Conservation (phyloP, 2,113 vertebrate species). For the Alligator sinensis region DNA sequence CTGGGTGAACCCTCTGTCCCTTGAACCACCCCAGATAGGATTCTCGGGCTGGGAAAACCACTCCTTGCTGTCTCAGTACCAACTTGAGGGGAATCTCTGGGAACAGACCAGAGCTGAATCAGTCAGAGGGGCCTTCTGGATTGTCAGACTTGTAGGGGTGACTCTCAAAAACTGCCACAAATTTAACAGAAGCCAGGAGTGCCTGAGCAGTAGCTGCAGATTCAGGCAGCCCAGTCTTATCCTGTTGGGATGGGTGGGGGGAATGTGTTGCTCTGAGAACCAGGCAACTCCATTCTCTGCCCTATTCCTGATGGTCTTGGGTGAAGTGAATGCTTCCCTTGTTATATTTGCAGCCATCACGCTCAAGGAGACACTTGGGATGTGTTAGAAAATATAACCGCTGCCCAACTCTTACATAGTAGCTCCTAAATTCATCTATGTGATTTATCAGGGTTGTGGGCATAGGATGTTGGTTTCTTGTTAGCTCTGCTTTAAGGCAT, state of each 20-base stretch:
- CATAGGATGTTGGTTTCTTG: neutral
- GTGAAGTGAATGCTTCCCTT: neutral
- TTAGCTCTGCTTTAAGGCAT: neutral
- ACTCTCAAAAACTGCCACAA: neutral
- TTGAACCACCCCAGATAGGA: neutral
- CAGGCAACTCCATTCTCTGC: neutral
- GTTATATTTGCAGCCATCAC: neutral
- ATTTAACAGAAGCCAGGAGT: neutral
- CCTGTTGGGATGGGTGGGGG: neutral
- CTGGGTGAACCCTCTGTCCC: neutral
- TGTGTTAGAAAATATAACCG: neutral
- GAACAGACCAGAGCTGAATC: neutral
- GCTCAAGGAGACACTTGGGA: neutral
- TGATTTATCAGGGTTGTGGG: neutral
- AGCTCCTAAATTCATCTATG: neutral
- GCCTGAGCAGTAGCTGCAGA: neutral
- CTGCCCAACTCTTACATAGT: neutral
- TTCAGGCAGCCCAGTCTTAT: neutral
- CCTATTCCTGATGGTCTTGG: neutral
- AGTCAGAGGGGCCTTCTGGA: neutral
- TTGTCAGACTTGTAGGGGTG: neutral
- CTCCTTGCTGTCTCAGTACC: neutral
- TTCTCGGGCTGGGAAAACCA: too few species aligned
- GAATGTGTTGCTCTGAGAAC: neutral
- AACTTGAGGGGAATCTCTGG: neutral